Percentiles rank a stretch among this genome's conserved stretches.
Conservation (phyloP, 2,797 vertebrate genomes). For the Rhinophrynus dorsalis region DNA sequence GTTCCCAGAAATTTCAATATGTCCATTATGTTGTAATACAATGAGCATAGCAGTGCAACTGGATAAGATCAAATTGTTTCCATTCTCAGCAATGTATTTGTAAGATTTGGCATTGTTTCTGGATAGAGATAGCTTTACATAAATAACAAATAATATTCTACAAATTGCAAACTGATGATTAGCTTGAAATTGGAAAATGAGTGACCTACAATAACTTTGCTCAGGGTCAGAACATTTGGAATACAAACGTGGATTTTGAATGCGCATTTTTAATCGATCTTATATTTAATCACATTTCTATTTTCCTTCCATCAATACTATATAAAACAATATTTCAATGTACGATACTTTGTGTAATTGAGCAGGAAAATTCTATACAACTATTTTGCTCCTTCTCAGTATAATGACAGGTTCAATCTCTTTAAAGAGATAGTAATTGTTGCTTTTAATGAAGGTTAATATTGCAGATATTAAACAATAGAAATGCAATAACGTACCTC, state of each 20-base stretch:
- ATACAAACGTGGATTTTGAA: background rate
- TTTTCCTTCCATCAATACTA: too few species aligned
- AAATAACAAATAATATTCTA: constrained; percentile 34
- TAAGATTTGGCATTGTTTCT: constrained; percentile 45
- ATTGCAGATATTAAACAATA: too few species aligned
- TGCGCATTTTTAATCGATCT: too few species aligned
- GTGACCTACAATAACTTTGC: constrained; percentile 14
- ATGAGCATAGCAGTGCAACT: constrained; percentile 28
- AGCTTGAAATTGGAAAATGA: constrained; percentile 21
- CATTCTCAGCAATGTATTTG: constrained; percentile 44
- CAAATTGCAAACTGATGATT: constrained; percentile 46
- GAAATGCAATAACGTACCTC: too few species aligned
- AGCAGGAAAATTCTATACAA: too few species aligned
- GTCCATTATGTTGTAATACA: constrained; percentile 47
- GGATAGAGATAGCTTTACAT: constrained; percentile 49
- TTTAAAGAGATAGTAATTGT: too few species aligned
- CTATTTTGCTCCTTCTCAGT: too few species aligned
- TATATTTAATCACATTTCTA: too few species aligned
- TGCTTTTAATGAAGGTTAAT: too few species aligned
- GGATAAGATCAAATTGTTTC: constrained; percentile 48
- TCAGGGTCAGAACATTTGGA: background rate
- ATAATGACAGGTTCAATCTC: too few species aligned
- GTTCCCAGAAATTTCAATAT: constrained; percentile 45
- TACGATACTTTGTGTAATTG: too few species aligned
- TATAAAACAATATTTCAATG: too few species aligned